A percentile compares a stretch with the other conserved stretches of the same genome.
These are phyloP conservation scores for Paguma larvata DNA, from an alignment of 2,797 vertebrate species.

Conservation along the genomic window DNA sequence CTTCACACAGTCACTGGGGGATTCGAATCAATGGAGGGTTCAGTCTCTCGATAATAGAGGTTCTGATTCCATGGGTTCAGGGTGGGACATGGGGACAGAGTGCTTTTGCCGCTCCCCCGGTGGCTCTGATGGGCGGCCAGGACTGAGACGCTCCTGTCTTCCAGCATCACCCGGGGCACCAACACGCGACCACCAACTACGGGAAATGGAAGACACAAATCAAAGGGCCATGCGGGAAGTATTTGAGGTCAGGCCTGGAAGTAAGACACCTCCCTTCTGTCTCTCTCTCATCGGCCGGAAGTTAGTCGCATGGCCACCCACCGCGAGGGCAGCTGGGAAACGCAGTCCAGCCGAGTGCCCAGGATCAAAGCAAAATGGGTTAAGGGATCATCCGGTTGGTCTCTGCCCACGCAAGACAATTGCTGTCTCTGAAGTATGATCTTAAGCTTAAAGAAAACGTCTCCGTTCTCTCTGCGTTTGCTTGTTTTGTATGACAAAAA, in stretches of 20 bases:
- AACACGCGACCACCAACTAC: not conserved
- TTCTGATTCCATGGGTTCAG: conserved; percentile 24
- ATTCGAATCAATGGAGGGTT: not conserved
- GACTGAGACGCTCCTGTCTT: conserved; percentile 19
- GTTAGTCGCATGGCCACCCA: not conserved
- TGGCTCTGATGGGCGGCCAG: not conserved
- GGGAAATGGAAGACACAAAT: conserved; percentile 44
- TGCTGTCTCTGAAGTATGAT: conserved; percentile 23
- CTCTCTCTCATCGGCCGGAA: not conserved
- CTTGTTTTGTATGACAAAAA: conserved; percentile 11
- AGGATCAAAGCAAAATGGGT: conserved; percentile 36
- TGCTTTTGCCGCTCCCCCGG: not conserved
- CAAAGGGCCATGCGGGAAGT: conserved; percentile 17
- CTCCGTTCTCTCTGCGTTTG: not conserved
- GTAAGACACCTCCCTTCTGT: conserved; percentile 6
- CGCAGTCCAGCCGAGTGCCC: not conserved
- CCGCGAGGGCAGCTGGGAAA: not conserved
- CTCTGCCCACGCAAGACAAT: not conserved
- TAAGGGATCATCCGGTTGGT: not conserved
- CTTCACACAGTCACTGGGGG: not conserved
- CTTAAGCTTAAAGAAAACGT: conserved; percentile 18
- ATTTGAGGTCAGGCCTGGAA: not conserved
- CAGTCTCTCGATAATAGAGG: not conserved
- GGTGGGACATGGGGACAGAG: not conserved
- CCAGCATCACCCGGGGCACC: not conserved